A percentile compares a stretch with the other conserved stretches of the same genome.
phyloP scores from a whole-genome alignment of 2,888 invertebrate species.

The Sturmia bella region DNA sequence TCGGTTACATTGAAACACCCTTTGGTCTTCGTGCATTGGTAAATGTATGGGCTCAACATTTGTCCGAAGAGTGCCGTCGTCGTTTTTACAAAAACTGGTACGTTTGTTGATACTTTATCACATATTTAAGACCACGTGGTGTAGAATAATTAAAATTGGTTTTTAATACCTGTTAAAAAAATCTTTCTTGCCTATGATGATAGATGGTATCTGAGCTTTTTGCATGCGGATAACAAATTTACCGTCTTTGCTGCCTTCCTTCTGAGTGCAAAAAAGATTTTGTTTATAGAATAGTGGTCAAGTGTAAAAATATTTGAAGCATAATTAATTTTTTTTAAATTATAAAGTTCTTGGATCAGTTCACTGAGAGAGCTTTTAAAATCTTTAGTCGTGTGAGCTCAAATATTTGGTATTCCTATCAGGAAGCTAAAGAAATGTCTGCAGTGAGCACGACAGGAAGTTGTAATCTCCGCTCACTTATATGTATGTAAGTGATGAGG shows the following conservation, averaged over 20 bases:
- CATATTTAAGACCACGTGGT: constrained; percentile 60
- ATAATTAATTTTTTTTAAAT: constrained; percentile 65
- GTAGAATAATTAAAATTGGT: no score
- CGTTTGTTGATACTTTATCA: constrained; percentile 77
- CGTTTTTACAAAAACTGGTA: constrained; percentile 99
- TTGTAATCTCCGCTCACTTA: constrained; percentile 87
- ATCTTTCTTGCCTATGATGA: constrained; percentile 77
- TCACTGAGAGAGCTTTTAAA: constrained; percentile 85
- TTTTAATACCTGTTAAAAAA: constrained; percentile 3
- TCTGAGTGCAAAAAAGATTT: constrained; percentile 76
- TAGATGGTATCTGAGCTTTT: constrained; percentile 80
- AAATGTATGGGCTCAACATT: constrained; percentile 99
- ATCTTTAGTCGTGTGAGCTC: constrained; percentile 81
- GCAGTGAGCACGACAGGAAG: constrained; percentile 80
- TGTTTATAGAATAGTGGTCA: constrained; percentile 29
- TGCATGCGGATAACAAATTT: constrained; percentile 74
- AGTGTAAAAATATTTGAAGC: constrained; percentile 16
- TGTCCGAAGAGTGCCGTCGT: constrained; percentile 98
- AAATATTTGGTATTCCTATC: constrained; percentile 15
- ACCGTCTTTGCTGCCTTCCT: constrained; percentile 81
- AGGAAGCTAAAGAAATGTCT: neutral
- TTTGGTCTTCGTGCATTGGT: constrained; percentile 97
- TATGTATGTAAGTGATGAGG: constrained; percentile 86
- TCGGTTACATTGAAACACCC: constrained; percentile 99
- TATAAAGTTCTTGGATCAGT: constrained; percentile 86